A percentile compares a stretch with the other conserved stretches of the same genome.
phyloP scores from a whole-genome alignment of 2,113 vertebrate genomes.

The Daboia siamensis region DNA sequence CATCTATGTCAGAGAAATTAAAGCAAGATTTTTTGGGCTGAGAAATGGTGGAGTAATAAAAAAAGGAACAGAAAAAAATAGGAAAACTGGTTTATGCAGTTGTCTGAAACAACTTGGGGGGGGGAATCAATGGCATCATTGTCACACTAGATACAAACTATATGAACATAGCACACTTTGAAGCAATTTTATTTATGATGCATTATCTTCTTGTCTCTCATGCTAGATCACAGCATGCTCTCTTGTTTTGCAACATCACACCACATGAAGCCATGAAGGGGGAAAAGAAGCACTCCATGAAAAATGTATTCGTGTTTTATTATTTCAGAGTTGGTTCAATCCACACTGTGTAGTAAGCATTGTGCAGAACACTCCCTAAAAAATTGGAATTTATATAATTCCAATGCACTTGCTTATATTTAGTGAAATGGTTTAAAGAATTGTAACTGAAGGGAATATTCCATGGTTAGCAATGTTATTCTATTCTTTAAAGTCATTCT shows the following conservation, averaged over 20 bases:
- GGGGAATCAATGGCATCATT: conserved; percentile 12
- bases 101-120: conserved; percentile 8
- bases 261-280: conserved; percentile 22
- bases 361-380: conserved; percentile 32
- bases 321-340: conserved; percentile 20
- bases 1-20: neutral
- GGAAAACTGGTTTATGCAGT: neutral
- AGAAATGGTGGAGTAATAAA: neutral
- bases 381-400: conserved; percentile 47
- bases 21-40: neutral
- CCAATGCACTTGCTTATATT: conserved; percentile 7
- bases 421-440: conserved; percentile 22
- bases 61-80: neutral
- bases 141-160: conserved; percentile 1
- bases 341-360: neutral
- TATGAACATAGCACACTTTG: conserved; percentile 21
- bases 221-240: conserved; percentile 46
- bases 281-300: conserved; percentile 18
- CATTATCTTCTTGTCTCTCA: conserved; percentile 39
- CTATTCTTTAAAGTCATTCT: conserved; percentile 9
- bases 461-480: conserved; percentile 40
- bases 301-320: conserved; percentile 1
- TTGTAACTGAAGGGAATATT: conserved; percentile 32
- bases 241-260: conserved; percentile 44
- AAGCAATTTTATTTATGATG: conserved; percentile 34